phyloP scores from a whole-genome alignment of 2,113 vertebrate genomes.

The Toxotes jaculatrix region DNA sequence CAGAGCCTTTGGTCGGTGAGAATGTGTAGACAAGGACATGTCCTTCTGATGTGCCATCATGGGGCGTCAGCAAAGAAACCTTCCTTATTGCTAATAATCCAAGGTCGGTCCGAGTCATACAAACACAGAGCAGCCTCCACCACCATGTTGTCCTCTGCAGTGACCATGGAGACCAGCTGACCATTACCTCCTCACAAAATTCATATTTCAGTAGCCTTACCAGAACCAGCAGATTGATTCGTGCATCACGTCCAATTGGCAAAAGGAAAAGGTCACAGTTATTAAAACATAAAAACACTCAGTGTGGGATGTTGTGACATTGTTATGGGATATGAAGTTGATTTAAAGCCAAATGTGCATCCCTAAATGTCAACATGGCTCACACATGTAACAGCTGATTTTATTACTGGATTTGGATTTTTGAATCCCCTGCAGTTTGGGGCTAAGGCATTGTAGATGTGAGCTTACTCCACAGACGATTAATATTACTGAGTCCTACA shows the following conservation, averaged over 20 bases:
- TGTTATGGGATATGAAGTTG: slow-evolving; percentile 53
- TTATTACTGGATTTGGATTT: slow-evolving; percentile 70
- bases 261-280: slow-evolving; percentile 71
- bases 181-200: slow-evolving; percentile 51
- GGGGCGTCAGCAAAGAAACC: slow-evolving; percentile 5
- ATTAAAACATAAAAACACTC: slow-evolving; percentile 68
- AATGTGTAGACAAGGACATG: neutral
- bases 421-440: slow-evolving; percentile 41
- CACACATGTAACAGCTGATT: slow-evolving; percentile 63
- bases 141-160: neutral
- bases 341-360: slow-evolving; percentile 72
- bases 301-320: slow-evolving; percentile 61
- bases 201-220: slow-evolving; percentile 51
- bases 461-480: slow-evolving; percentile 66
- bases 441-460: slow-evolving; percentile 51
- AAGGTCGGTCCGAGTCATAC: neutral
- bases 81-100: slow-evolving; percentile 50
- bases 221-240: slow-evolving; percentile 59
- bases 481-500: slow-evolving; percentile 70
- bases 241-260: slow-evolving; percentile 44
- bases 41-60: neutral
- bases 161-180: slow-evolving; percentile 44
- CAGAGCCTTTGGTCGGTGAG: neutral
- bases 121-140: slow-evolving; percentile 15
- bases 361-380: slow-evolving; percentile 72